Percentiles rank a stretch among this genome's conserved stretches.
These are phyloP conservation scores for Clamator glandarius DNA, from an alignment of 2,797 vertebrate species.

Conservation along the genomic window DNA sequence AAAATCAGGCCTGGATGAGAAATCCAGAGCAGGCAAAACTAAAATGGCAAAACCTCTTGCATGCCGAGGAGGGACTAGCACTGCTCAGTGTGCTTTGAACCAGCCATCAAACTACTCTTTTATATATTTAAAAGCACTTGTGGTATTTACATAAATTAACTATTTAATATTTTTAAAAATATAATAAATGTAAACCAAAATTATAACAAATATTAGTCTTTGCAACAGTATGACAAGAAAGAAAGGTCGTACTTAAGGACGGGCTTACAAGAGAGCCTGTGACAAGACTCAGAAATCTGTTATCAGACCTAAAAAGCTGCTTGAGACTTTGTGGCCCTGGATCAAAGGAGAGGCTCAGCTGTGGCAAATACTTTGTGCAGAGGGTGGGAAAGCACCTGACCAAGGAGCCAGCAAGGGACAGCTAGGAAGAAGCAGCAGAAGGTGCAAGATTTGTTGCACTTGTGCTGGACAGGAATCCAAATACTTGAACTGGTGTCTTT, in stretches of 20 bases:
- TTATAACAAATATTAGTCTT: neutral
- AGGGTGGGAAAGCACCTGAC: neutral
- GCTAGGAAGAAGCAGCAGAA: neutral
- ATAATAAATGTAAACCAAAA: conserved; percentile 9
- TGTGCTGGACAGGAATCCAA: neutral
- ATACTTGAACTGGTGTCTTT: neutral
- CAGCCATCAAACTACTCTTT: neutral
- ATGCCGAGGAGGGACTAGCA: neutral
- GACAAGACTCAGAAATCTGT: neutral
- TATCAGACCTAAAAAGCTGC: neutral
- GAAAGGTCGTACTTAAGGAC: neutral
- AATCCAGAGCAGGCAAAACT: neutral
- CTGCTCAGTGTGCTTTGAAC: neutral
- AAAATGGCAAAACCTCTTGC: neutral
- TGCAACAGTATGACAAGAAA: neutral
- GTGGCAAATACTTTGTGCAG: fast-evolving
- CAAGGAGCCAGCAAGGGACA: neutral
- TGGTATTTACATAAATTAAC: neutral
- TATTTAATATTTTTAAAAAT: neutral
- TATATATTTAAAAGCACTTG: neutral
- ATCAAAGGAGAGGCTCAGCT: neutral
- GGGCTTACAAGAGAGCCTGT: neutral
- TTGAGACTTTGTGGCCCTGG: neutral
- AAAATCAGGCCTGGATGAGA: neutral
- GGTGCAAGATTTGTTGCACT: neutral